Evolutionary conservation across 1,140 invertebrate species (phyloP).

Genomic region (Tribolium madens): DNA sequence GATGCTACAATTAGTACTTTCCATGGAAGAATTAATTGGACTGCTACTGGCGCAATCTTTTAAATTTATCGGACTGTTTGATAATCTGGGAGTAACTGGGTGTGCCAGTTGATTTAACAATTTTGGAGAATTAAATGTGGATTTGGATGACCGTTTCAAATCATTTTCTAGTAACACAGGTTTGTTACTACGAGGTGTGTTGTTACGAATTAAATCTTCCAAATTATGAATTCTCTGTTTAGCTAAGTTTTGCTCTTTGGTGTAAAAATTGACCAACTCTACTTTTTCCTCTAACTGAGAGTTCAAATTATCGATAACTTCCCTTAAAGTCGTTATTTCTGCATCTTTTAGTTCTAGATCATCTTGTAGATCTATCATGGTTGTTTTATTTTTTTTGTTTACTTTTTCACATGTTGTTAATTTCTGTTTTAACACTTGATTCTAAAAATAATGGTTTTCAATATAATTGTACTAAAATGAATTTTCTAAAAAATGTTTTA

Average conservation of each 20-base stretch:
- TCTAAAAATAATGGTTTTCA: background rate
- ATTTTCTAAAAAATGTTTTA: too few relatives aligned
- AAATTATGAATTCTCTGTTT: background rate
- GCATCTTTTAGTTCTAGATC: background rate
- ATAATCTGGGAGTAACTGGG: background rate
- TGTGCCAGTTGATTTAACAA: slow-evolving; percentile 9
- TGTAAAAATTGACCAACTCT: background rate
- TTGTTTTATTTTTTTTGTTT: background rate
- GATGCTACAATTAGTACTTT: background rate
- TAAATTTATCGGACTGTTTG: too few relatives aligned
- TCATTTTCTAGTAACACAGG: background rate
- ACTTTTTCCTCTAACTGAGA: slow-evolving; percentile 48
- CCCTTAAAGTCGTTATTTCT: background rate
- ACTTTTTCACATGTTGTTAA: background rate
- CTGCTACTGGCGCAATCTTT: background rate
- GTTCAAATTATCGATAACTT: slow-evolving; percentile 8
- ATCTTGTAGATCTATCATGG: background rate
- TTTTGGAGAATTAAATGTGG: slow-evolving; percentile 13
- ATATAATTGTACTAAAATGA: too few relatives aligned
- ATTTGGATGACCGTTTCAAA: background rate
- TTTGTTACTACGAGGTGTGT: background rate
- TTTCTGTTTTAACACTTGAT: background rate
- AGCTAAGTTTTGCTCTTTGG: background rate
- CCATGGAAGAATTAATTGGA: background rate
- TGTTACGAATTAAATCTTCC: background rate